Base-by-base conservation (phyloP, 1,140 invertebrate species). In the Alviniconcha marisindica region DNA sequence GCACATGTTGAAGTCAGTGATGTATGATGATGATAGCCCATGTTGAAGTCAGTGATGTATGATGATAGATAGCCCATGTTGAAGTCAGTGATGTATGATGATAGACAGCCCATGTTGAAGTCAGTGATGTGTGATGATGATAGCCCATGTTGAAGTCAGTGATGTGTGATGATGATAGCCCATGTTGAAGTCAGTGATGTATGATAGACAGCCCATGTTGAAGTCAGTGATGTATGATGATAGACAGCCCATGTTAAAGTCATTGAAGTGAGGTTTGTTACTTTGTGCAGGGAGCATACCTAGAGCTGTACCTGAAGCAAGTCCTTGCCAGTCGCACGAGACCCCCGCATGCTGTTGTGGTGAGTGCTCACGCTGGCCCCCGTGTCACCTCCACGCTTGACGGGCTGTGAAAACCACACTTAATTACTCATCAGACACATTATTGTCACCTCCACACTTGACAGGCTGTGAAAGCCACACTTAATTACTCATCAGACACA, bases 241-340 rank as follows among this genome's bases (percentile, higher is more conserved):
- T n/a, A n/a, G n/a, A n/a, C n/a, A n/a, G n/a, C 44, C 77, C 77
- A 82, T 83, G 56, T 76, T 82, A 77, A 63, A 56, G 77, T 79
- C 79, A 60, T 18, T 42, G n/a, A 10, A 5, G 4, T 84, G 3
- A 24, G 73, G 78, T 77, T 81, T 79, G 83, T 87, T 80, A 74
- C 42, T 80, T 81, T 18, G 86, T 90, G 63, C 89, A 96, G 95
- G 91, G 91, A 24, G 94, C 94, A 83, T 95, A 96, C 88, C 89
- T 97, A 21, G 96, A 97, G 51, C 91, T 94, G 60, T 97, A 97
- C 89, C 95, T 96, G 74, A 98, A 97, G 93, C 95, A 95, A 81
- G 94, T 96, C 76, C 95, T 98, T 48, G 96, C 95, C 86, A 96
- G 96, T 69, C 97, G 98, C 93, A 95, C 93, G 18, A 96, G 96